Base-by-base conservation (phyloP, 2,888 invertebrate species). In the Drosophila antonietae region DNA sequence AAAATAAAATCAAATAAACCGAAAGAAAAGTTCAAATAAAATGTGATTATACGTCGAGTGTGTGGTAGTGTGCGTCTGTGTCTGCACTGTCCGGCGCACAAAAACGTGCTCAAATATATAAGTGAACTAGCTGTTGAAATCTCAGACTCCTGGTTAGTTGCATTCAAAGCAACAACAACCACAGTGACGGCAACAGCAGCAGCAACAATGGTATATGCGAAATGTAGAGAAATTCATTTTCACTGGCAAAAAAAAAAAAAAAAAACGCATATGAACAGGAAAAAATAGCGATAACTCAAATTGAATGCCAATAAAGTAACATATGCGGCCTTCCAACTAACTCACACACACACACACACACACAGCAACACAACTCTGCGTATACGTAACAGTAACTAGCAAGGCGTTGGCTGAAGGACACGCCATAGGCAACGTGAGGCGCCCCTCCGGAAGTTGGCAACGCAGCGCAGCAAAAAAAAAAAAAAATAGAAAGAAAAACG, bases 291-390 rank as follows among this genome's bases (percentile, higher is more conserved):
- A 90, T 90, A 90, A 90, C 89, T 89, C 89, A 90, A 90, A 91
- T 90, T 90, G 90, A 90, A 90, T 90, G 91, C 91, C 90, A 90
- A 90, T 90, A 90, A 90, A 88, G 89, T 89, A 87, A 82, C 89
- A 89, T 88, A 87, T 89, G 89, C 77, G 89, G 76, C 83, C 75
- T 78, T 70, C 60, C 57, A 69, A 77, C 70, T 71, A 84, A 57
- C 60, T 62, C 60, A 57, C 28, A 28, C 28, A 28, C 60, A 64
- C 49, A 65, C 60, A 68, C 37, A 37, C 14, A 37, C 60, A 62
- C 46, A 65, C 28, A 52, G 15, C 28, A 51, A 47, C 53, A 71
- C 33, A 69, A 60, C 46, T 47, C 33, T 69, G 73, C 73, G 75
- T 78, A 80, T 76, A 78, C 81, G 75, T 81, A 77, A 80, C 57